These are phyloP conservation scores for Caenorhabditis sp. DNA, from an alignment of 2,888 invertebrate genomes.

Conservation along the genomic window DNA sequence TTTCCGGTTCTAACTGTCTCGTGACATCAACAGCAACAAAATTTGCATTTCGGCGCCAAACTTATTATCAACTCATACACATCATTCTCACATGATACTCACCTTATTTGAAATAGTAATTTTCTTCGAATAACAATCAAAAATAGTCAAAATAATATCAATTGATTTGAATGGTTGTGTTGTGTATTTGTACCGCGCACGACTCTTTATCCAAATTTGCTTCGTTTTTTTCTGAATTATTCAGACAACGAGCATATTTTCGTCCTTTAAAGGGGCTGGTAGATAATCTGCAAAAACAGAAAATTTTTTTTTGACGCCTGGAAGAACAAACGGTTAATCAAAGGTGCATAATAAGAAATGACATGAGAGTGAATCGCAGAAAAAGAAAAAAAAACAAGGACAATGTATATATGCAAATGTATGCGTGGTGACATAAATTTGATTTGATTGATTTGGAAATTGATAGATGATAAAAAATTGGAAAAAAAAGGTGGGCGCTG, in stretches of 20 bases:
- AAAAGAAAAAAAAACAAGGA: background rate
- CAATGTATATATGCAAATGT: background rate
- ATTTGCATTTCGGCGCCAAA: no score
- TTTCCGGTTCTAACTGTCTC: no score
- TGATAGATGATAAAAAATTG: constrained; percentile 7
- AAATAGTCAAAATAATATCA: background rate
- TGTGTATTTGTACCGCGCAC: background rate
- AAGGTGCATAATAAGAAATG: background rate
- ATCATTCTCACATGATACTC: no score
- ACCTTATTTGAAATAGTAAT: no score
- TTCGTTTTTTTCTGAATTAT: background rate
- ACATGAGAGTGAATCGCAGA: background rate
- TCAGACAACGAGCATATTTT: background rate
- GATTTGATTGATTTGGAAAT: background rate
- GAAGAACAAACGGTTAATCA: background rate
- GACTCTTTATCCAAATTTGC: background rate
- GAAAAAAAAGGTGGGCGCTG: background rate
- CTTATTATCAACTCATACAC: no score
- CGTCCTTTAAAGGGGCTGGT: background rate
- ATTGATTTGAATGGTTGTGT: background rate
- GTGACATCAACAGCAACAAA: no score
- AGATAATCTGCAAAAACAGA: background rate
- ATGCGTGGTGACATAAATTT: background rate
- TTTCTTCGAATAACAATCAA: background rate
- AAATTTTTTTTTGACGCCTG: no score